These are phyloP conservation scores for Ibidorhyncha struthersii DNA, from an alignment of 2,113 vertebrate genomes.

Conservation along the genomic window DNA sequence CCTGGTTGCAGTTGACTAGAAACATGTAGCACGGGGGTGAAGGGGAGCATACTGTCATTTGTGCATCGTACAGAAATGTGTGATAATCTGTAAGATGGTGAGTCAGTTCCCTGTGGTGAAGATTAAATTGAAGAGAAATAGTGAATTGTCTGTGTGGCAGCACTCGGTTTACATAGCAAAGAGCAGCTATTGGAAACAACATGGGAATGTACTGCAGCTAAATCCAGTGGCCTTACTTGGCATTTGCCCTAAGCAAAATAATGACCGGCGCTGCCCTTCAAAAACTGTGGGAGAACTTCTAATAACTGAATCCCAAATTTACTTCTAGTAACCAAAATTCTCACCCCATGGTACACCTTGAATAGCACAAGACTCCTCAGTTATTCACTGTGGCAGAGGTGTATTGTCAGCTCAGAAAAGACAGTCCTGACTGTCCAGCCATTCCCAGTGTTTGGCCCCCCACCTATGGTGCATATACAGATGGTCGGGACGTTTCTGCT, in stretches of 20 bases:
- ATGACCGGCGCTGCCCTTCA: neutral
- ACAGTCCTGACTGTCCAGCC: neutral
- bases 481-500: neutral
- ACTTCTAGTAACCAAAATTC: neutral
- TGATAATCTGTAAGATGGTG: neutral
- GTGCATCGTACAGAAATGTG: neutral
- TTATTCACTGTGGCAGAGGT: neutral
- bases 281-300: neutral
- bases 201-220: neutral
- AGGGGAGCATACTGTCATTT: neutral
- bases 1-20: slow-evolving; percentile 34
- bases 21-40: neutral
- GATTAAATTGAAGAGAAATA: neutral
- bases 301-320: neutral
- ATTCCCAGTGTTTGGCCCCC: neutral
- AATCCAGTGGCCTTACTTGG: neutral
- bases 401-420: neutral
- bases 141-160: neutral
- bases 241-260: neutral
- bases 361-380: neutral
- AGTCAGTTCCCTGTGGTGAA: neutral
- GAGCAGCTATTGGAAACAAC: neutral
- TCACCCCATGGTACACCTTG: neutral
- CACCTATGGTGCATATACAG: neutral
- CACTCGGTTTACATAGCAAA: neutral